These are phyloP conservation scores for Lophius piscatorius DNA, from an alignment of 2,113 vertebrate species.

Conservation along the genomic window DNA sequence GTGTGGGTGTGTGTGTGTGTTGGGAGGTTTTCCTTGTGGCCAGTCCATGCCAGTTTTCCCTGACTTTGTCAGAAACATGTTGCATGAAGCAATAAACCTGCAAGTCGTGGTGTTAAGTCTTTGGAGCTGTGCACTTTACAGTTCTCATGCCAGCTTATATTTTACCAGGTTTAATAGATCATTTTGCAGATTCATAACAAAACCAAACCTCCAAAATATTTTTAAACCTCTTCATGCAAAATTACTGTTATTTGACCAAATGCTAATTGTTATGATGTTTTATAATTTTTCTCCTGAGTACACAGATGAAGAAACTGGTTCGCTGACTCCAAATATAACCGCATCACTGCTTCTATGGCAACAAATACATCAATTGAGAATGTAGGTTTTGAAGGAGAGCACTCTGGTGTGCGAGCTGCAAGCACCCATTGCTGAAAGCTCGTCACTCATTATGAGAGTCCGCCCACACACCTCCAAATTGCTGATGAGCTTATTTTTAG, in stretches of 20 bases:
- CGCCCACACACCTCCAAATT: constrained; percentile 67
- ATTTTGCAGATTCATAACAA: constrained; percentile 42
- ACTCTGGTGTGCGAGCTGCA: constrained; percentile 30
- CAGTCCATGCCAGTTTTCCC: constrained; percentile 46
- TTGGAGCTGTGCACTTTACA: constrained; percentile 60
- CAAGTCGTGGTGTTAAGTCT: constrained; percentile 70
- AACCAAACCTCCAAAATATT: constrained; percentile 19
- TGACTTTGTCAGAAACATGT: constrained; percentile 71
- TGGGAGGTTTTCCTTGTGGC: constrained; percentile 53
- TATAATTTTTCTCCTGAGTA: constrained; percentile 35
- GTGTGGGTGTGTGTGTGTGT: constrained; percentile 7
- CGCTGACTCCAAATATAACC: background rate
- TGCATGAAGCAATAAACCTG: constrained; percentile 70
- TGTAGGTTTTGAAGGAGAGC: constrained; percentile 30
- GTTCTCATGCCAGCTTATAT: constrained; percentile 41
- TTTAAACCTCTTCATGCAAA: constrained; percentile 24
- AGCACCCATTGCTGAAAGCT: constrained; percentile 51
- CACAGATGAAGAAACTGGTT: constrained; percentile 16
- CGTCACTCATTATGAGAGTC: constrained; percentile 67
- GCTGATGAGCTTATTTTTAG: constrained; percentile 78
- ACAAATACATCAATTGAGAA: constrained; percentile 22
- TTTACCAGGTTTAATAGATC: constrained; percentile 47
- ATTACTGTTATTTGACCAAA: constrained; percentile 11
- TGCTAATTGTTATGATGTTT: constrained; percentile 1
- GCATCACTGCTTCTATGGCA: constrained; percentile 30